These are phyloP conservation scores for Holacanthus passer DNA, from an alignment of 2,113 vertebrate genomes.

Conservation along the genomic window DNA sequence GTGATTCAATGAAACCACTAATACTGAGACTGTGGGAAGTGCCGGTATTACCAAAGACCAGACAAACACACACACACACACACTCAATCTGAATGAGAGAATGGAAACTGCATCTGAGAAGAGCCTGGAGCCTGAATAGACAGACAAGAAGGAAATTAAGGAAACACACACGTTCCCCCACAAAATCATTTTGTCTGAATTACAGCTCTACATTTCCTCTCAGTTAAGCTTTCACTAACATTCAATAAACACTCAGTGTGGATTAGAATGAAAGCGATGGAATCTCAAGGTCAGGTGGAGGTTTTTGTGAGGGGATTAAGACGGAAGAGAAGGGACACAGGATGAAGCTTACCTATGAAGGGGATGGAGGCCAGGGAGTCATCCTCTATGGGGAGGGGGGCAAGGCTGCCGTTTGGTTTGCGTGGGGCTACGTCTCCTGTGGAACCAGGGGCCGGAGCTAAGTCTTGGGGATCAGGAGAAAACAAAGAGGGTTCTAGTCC, in stretches of 20 bases:
- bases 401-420: conserved; percentile 82
- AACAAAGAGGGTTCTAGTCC: conserved; percentile 83
- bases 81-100: conserved; percentile 21
- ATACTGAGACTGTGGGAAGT: conserved; percentile 44
- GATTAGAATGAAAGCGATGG: not conserved
- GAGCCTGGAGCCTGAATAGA: conserved; percentile 35
- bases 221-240: conserved; percentile 34
- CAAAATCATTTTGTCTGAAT: conserved; percentile 53
- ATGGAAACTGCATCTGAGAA: conserved; percentile 43
- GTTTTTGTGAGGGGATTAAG: conserved; percentile 19
- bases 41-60: conserved; percentile 50
- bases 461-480: conserved; percentile 75
- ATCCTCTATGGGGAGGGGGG: conserved; percentile 88
- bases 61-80: conserved; percentile 44
- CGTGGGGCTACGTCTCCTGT: conserved; percentile 60
- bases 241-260: conserved; percentile 24
- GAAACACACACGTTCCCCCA: conserved; percentile 37
- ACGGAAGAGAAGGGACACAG: not conserved
- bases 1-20: conserved; percentile 58
- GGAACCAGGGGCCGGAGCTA: conserved; percentile 47
- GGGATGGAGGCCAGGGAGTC: conserved; percentile 97
- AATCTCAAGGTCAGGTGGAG: conserved; percentile 28
- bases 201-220: conserved; percentile 36
- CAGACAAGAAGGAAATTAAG: conserved; percentile 66
- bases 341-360: conserved; percentile 91